Base-by-base conservation (phyloP, 2,888 invertebrate genomes). In the Trichacis sp. region DNA sequence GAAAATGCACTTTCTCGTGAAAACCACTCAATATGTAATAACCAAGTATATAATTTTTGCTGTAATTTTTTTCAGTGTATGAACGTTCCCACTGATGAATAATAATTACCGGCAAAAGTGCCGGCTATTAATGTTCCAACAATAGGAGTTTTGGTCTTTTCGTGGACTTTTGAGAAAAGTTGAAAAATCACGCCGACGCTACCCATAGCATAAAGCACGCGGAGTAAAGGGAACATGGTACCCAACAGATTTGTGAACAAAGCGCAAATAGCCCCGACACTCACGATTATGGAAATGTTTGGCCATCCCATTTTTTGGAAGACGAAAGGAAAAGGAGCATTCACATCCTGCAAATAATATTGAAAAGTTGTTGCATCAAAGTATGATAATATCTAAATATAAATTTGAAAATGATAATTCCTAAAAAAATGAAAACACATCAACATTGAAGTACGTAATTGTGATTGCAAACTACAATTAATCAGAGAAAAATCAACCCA, bases 181-280 rank as follows among this genome's bases (percentile, higher is more conserved):
- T 90, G 88, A 85, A 94, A 97, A 20, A 97, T 87, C 8, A 97
- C 88, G 0, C 96, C 96, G 77, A 96, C 96, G 30, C 89, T 89
- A 4, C 93, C 92, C 95, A 97, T 97, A 24, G 96, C 94, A 78
- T 96, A 97, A 14, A 96, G 87, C 30, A 96, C 91, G 8, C 96
- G 87, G 0, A 96, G 95, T 63, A 96, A 83, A 0, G 96, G 95
- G 83, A 95, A 96, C 89, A 96, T 93, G 30, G 93, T 92, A 0
- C 96, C 96, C 38, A 95, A 86, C 55, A 95, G 85, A 73, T 93
- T 95, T 1, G 97, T 96, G 79, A 93, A 94, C 4, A 98, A 88
- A 0, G 97, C 97, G 83, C 95, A 95, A 24, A 97, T 88, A 0
- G 97, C 97, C 0, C 97, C 97, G 50, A 94, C 86, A 0, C 95